These are phyloP conservation scores for Scleropages formosus DNA, from an alignment of 2,797 vertebrate species.

Conservation along the genomic window DNA sequence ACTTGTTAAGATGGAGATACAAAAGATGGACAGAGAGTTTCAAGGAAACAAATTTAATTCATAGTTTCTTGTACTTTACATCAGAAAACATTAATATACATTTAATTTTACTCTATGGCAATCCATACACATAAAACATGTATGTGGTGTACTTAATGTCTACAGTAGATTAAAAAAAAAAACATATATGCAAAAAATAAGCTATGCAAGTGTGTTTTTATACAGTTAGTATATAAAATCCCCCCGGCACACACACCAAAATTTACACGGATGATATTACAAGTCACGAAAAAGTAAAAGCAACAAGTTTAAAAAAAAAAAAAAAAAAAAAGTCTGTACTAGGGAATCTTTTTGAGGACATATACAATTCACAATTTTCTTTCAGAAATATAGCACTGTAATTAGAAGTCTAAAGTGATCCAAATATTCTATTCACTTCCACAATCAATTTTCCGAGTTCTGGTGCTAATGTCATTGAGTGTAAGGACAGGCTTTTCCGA, in stretches of 20 bases:
- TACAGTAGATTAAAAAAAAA: slow-evolving; percentile 72
- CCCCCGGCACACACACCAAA: slow-evolving; percentile 63
- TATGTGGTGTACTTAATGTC: slow-evolving; percentile 69
- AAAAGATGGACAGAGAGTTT: slow-evolving; percentile 55
- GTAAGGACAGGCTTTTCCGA: slow-evolving; percentile 94
- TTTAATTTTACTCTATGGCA: slow-evolving; percentile 73
- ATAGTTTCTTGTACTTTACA: slow-evolving; percentile 65
- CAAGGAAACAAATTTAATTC: slow-evolving; percentile 72
- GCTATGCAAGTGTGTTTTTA: slow-evolving; percentile 71
- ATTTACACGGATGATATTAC: slow-evolving; percentile 68
- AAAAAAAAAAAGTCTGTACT: slow-evolving; percentile 63
- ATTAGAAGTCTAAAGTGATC: too few relatives aligned
- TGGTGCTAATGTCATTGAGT: slow-evolving; percentile 85
- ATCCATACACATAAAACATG: slow-evolving; percentile 73
- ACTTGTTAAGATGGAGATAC: slow-evolving; percentile 46
- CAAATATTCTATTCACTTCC: slow-evolving; percentile 78
- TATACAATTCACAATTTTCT: slow-evolving; percentile 79
- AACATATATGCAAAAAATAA: slow-evolving; percentile 73
- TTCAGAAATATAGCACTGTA: slow-evolving; percentile 75
- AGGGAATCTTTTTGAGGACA: slow-evolving; percentile 76
- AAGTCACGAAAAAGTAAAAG: slow-evolving; percentile 68
- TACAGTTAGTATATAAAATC: slow-evolving; percentile 60
- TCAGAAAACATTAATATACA: slow-evolving; percentile 76
- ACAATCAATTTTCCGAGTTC: slow-evolving; percentile 68
- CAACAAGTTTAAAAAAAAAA: slow-evolving; percentile 47